phyloP scores from a whole-genome alignment of 2,113 vertebrate genomes.

The Ochotona curzoniae region DNA sequence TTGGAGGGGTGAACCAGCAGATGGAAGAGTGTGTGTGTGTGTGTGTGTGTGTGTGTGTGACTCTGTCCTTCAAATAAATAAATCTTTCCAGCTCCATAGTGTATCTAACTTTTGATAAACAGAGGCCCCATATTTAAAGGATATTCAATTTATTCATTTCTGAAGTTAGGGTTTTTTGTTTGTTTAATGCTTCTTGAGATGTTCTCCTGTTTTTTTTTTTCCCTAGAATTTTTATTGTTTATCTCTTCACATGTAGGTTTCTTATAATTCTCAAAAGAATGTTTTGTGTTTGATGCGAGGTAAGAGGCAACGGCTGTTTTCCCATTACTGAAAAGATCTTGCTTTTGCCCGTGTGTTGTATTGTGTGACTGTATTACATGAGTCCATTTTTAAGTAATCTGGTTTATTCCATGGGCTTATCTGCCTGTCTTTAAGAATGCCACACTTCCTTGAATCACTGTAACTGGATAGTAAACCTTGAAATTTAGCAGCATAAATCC shows the following conservation, averaged over 20 bases:
- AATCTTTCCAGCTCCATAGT: neutral
- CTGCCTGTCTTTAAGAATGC: neutral
- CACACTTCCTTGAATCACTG: neutral
- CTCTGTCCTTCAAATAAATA: too few relatives aligned
- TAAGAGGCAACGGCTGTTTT: neutral
- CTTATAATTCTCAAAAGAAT: constrained; percentile 3
- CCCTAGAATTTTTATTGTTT: constrained; percentile 3
- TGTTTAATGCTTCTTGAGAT: constrained; percentile 10
- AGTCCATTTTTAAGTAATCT: neutral
- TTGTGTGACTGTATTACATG: neutral
- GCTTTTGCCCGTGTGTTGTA: neutral
- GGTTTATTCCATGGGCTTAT: neutral
- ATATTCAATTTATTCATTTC: neutral
- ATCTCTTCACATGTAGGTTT: neutral
- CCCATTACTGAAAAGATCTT: neutral
- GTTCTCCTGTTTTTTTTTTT: neutral
- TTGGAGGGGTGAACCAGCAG: too few relatives aligned
- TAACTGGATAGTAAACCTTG: neutral
- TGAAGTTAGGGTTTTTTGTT: neutral
- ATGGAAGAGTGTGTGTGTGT: too few relatives aligned
- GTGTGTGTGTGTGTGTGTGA: too few relatives aligned
- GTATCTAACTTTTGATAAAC: neutral
- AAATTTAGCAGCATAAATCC: neutral
- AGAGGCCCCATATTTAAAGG: neutral
- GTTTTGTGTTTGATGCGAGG: neutral